Percentiles rank a stretch among this genome's conserved stretches.
Conservation (phyloP, 2,888 invertebrate genomes). For the Microdon myrmicae region DNA sequence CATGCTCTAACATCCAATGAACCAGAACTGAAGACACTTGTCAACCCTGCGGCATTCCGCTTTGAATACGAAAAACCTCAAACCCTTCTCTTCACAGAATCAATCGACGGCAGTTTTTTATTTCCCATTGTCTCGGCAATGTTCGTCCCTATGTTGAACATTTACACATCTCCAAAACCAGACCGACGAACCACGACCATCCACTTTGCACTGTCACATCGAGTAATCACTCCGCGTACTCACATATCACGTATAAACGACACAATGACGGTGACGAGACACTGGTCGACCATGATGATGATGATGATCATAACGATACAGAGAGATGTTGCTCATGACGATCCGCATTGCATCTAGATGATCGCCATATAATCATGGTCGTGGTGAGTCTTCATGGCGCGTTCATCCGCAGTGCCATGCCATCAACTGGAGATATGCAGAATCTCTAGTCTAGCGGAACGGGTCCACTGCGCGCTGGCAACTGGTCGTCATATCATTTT, state of each 20-base stretch:
- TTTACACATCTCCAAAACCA: too few relatives aligned
- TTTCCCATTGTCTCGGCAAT: constrained; percentile 4
- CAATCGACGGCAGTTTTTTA: neutral
- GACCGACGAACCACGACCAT: constrained; percentile 36
- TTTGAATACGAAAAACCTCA: too few relatives aligned
- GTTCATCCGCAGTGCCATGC: neutral
- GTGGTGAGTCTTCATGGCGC: constrained; percentile 16
- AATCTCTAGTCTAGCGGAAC: constrained; percentile 41
- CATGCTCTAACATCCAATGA: too few relatives aligned
- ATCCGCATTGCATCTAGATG: constrained; percentile 26
- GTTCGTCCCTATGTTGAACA: constrained; percentile 21
- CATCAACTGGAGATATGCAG: constrained; percentile 19
- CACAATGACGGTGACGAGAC: too few relatives aligned
- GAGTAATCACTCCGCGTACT: constrained; percentile 46
- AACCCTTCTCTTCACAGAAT: too few relatives aligned
- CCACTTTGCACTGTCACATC: constrained; percentile 45
- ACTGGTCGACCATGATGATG: constrained; percentile 29
- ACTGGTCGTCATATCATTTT: constrained; percentile 34
- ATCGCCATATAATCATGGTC: constrained; percentile 19
- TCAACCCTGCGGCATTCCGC: too few relatives aligned
- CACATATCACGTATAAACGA: constrained; percentile 50
- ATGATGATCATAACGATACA: too few relatives aligned
- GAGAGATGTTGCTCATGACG: constrained; percentile 31
- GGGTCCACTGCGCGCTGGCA: constrained; percentile 21
- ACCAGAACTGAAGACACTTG: too few relatives aligned